Evolutionary conservation across 2,113 vertebrate genomes (phyloP), one percentile per base, ranked within the genome.

Genomic region (Proterorhinus semilunaris): DNA sequence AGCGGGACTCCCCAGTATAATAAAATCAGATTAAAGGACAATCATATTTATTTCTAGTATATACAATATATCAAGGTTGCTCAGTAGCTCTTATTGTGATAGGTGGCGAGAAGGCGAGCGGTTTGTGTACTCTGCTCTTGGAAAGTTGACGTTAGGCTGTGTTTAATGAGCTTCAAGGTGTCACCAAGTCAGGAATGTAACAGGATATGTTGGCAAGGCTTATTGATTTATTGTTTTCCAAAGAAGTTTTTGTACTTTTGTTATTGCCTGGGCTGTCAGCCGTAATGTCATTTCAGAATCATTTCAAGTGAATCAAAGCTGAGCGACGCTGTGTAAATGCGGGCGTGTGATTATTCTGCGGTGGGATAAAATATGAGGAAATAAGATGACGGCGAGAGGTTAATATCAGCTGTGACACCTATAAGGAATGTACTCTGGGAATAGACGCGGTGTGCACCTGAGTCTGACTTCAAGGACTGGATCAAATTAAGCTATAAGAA

Each of bases 11-110:
- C 94, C 92, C 65, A 94, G 95, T 94, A 96, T 96, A 95, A 96
- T 96, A 97, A 96, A 96, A 96, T 95, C 94, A 96, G 95, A 96
- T 97, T 96, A 96, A 94, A 95, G 94, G 90, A 93, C 94, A 95
- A 95, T 96, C 94, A 94, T 94, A 96, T 96, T 96, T 96, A 96
- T 94, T 95, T 96, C 94, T 93, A 95, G 95, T 96, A 95, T 95
- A 96, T 95, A 95, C 95, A 95, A 96, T 96, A 94, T 95, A 93
- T 91, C 93, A 96, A 94, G 93, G 92, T 84, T 87, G 79, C 88
- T 89, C 87, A 81, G 87, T 71, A 84, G 77, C 84, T 86, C 86
- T 90, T 89, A 86, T 83, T 89, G 88, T 89, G 89, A 91, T 89
- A 87, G 89, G 88, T 82, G 83, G 84, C 58, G 84, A 86, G 78